Percentiles rank a stretch among this genome's conserved stretches.
These are phyloP conservation scores for Lagocephalus sceleratus DNA, from an alignment of 2,797 vertebrate species.

Conservation along the genomic window DNA sequence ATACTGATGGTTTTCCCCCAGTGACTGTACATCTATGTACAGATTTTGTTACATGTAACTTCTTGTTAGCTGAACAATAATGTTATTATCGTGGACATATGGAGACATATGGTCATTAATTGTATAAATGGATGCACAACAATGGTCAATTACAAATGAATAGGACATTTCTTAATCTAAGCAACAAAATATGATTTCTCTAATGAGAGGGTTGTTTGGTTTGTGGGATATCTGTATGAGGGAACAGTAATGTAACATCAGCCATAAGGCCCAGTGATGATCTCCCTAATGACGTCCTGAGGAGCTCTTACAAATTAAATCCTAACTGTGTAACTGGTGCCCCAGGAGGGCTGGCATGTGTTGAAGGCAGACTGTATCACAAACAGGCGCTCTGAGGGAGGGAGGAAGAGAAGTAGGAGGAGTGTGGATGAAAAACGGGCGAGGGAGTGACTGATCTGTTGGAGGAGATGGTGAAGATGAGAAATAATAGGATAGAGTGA, in stretches of 20 bases:
- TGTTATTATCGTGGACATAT: neutral
- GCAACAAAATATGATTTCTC: conserved; percentile 20
- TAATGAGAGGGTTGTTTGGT: conserved; percentile 24
- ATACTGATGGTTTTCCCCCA: no score
- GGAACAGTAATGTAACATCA: conserved; percentile 57
- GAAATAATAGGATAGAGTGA: conserved; percentile 14
- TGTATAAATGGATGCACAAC: neutral
- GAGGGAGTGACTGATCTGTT: conserved; percentile 12
- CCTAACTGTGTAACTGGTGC: conserved; percentile 52
- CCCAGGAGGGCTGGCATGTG: conserved; percentile 68
- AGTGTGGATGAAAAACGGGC: conserved; percentile 24
- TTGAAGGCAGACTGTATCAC: conserved; percentile 48
- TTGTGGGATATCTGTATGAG: conserved; percentile 43
- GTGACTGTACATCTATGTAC: no score
- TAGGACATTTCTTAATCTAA: conserved; percentile 11
- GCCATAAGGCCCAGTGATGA: conserved; percentile 44
- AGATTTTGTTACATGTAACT: no score
- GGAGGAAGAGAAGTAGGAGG: conserved; percentile 13
- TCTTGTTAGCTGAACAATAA: no score
- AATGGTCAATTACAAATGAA: conserved; percentile 27
- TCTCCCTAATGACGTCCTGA: conserved; percentile 59
- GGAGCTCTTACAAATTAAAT: conserved; percentile 53
- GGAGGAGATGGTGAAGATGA: conserved; percentile 3
- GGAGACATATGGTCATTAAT: conserved; percentile 7
- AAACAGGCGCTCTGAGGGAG: conserved; percentile 36